Conservation (phyloP, 2,797 vertebrate genomes). For the Triplophysa yarkandensis region DNA sequence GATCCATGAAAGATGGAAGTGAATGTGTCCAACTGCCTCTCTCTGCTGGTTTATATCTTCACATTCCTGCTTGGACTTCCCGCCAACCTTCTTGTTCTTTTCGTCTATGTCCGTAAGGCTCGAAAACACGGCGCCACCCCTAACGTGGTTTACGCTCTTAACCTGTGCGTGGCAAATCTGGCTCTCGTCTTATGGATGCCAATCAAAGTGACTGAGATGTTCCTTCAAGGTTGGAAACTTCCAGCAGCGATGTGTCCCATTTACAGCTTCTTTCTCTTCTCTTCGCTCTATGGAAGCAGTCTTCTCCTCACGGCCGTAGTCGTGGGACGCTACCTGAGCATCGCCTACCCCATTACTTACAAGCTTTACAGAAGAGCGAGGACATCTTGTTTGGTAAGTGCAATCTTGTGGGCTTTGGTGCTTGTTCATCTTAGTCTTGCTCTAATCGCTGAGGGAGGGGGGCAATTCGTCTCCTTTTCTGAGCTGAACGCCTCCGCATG, state of each 20-base stretch:
- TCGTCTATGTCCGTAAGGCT: constrained; percentile 73
- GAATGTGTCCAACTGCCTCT: constrained; percentile 55
- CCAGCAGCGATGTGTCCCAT: constrained; percentile 73
- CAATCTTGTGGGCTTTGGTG: constrained; percentile 79
- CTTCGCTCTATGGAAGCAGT: constrained; percentile 80
- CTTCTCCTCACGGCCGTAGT: constrained; percentile 82
- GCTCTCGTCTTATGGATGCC: constrained; percentile 79
- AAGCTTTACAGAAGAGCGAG: constrained; percentile 78
- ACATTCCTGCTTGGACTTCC: constrained; percentile 85
- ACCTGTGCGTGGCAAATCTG: constrained; percentile 83
- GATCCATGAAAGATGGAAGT: not conserved
- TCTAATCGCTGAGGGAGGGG: constrained; percentile 71
- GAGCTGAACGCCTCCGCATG: constrained; percentile 66
- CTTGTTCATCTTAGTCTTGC: constrained; percentile 76
- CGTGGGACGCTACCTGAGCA: constrained; percentile 83
- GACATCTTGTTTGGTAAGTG: constrained; percentile 80
- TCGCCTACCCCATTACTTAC: constrained; percentile 83
- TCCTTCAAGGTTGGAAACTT: constrained; percentile 75
- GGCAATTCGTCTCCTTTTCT: constrained; percentile 65
- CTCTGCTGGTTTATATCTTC: constrained; percentile 72
- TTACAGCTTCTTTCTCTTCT: constrained; percentile 79
- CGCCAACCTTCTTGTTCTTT: constrained; percentile 79
- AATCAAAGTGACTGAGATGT: constrained; percentile 76
- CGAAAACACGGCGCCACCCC: constrained; percentile 79
- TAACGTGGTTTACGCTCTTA: constrained; percentile 85